A percentile compares a stretch with the other conserved stretches of the same genome.
Conservation (phyloP, 2,113 vertebrate genomes). For the Mesocricetus auratus region DNA sequence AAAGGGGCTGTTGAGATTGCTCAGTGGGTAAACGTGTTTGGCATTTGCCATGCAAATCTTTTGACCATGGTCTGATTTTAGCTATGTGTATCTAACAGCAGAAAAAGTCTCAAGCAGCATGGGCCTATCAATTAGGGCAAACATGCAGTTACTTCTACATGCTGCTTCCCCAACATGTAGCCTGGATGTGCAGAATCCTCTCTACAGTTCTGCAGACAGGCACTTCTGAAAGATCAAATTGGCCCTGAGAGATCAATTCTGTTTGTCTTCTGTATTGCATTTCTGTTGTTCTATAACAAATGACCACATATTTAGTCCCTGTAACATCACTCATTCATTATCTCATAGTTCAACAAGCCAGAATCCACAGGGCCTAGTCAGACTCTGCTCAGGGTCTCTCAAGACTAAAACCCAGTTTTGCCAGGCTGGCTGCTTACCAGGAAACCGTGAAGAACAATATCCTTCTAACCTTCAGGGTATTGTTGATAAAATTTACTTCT, state of each 20-base stretch:
- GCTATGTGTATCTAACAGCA: neutral
- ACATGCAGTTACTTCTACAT: neutral
- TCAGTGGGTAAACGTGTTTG: neutral
- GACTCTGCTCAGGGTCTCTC: neutral
- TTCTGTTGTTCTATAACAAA: neutral
- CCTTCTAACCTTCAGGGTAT: too few species aligned
- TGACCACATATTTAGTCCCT: neutral
- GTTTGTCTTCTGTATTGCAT: neutral
- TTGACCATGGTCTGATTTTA: neutral
- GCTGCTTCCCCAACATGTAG: neutral
- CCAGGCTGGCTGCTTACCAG: neutral
- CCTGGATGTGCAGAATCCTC: neutral
- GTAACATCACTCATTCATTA: neutral
- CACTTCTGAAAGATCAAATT: neutral
- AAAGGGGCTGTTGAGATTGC: neutral
- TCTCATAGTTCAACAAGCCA: neutral
- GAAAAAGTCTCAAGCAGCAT: neutral
- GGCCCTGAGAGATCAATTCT: neutral
- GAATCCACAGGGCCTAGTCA: neutral
- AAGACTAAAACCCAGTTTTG: neutral
- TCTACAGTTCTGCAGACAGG: too few species aligned
- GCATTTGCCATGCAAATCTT: neutral
- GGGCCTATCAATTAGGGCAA: accelerated
- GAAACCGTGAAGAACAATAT: neutral
- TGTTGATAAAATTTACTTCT: neutral